Conservation (phyloP, 2,888 invertebrate species). For the Tetanocera ferruginea region DNA sequence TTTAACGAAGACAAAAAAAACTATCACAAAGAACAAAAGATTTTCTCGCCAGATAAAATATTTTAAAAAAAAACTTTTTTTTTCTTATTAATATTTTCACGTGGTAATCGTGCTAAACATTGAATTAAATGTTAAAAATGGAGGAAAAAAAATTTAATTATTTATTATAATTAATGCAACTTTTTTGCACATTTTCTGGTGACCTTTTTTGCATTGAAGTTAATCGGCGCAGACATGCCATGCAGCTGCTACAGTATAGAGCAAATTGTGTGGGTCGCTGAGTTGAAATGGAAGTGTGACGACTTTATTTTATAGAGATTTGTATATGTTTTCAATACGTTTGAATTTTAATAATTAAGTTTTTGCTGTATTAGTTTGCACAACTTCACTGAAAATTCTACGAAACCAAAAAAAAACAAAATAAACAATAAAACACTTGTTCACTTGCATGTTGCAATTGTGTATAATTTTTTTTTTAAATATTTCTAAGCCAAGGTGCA, state of each 20-base stretch:
- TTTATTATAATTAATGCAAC: background rate
- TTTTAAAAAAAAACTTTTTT: conserved; percentile 6
- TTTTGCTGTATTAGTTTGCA: too few relatives aligned
- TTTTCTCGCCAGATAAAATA: conserved; percentile 8
- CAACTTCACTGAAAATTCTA: too few relatives aligned
- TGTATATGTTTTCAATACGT: too few relatives aligned
- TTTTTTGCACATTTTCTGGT: conserved; percentile 11
- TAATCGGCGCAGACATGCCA: conserved; percentile 15
- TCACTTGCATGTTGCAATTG: too few relatives aligned
- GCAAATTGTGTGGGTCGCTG: too few relatives aligned
- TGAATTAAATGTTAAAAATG: background rate
- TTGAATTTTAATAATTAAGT: too few relatives aligned
- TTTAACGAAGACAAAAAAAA: background rate
- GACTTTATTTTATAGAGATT: too few relatives aligned
- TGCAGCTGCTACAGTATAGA: background rate
- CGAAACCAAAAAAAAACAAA: too few relatives aligned
- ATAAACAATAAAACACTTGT: too few relatives aligned
- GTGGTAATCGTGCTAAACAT: background rate
- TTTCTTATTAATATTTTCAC: conserved; percentile 23
- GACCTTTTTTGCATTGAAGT: conserved; percentile 20
- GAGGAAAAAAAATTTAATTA: background rate
- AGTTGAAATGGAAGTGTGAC: too few relatives aligned
- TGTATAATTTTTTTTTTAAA: too few relatives aligned
- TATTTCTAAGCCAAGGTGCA: background rate
- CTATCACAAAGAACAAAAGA: conserved; percentile 22